Evolutionary conservation across 2,113 vertebrate genomes (phyloP), one percentile per base, ranked within the genome.

Genomic region (Hyperopisus bebe): DNA sequence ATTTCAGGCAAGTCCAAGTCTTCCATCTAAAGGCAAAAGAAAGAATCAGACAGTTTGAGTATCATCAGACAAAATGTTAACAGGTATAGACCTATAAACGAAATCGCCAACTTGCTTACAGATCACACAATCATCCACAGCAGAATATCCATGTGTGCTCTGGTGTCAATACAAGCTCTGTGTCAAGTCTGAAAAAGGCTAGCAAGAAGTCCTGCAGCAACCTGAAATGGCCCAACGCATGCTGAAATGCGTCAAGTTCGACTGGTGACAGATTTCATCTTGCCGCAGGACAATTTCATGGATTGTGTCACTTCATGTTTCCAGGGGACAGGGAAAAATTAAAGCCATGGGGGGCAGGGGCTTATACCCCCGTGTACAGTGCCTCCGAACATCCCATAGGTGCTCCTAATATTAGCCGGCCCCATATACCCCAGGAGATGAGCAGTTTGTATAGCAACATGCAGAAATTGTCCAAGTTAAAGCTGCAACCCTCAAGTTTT

Each of bases 1-100:
- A 99, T 97, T 93, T 98, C 97, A 3, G 98, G 98, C 85, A 99
- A 95, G 91, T 99, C 95, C 94, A 98, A 87, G 74, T 99, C 98
- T 92, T 98, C 98, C 83, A 99, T 96, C 98, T 99, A 89, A 70
- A 88, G n/a, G 13, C 5, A 4, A 86, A 82, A 58, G 19, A 50
- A 39, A 24, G 11, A 7, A 53, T 47, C 0, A 62, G 58, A 50
- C 85, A 31, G 47, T 47, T 17, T 21, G 53, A 87, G 47, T 53
- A 55, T 70, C n/a, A 66, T 51, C 11, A 66, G 90, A 86, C 88
- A 27, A 89, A 27, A 55, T n/a, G 86, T 86, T 86, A 27, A 51
- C 13, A 35, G 9, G 82, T n/a, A 27, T 10, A 24, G 21, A 47
- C 21, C 82, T 11, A 47, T n/a, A 46, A 46, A 8, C 7, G 19